Base-by-base conservation (phyloP, 2,797 vertebrate genomes). In the Poeciliopsis turneri region DNA sequence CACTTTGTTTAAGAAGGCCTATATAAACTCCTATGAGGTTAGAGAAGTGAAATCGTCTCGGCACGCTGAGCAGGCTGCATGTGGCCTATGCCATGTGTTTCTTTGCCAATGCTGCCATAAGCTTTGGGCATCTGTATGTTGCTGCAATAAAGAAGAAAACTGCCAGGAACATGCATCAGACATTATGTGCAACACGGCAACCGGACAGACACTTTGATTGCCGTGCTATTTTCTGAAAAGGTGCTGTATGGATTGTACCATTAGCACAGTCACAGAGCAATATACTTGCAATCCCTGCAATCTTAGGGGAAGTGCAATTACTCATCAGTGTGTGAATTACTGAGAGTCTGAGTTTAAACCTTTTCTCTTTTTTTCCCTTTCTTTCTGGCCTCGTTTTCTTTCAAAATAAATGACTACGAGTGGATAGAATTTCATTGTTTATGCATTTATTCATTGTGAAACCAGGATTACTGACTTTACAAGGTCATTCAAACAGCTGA, bases 361-460 rank as follows among this genome's bases (percentile, higher is more conserved):
- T 51, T 61, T 77, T 78, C 18, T 41, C 74, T 73, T 79, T 66
- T 76, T 69, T 41, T 53, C 47, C 49, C 47, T 25, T 39, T 51
- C 59, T 75, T 84, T 72, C 70, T 83, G 59, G 78, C 84, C 81
- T 84, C 74, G 77, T 81, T 88, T 86, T 84, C 75, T 84, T 75
- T 85, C 53, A 75, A 77, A 89, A 82, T 76, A 85, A 86, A 84
- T 47, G 53, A 84, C 83, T 80, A 82, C 7, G 15, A 87, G 85
- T 64, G 20, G 86, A 83, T 86, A 79, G 91, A 90, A 90, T 91
- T 81, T 88, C 79, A 90, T 94, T 93, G 91, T 92, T 90, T 91
- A 93, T 94, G 93, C 89, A 94, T 93, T 92, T 93, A 94, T 93
- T 93, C 92, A 94, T 94, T 88, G 90, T 92, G 91, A 89, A 91